Evolutionary conservation across 2,888 invertebrate genomes (phyloP), one percentile per base, ranked within the genome.

Genomic region (Parochlus steinenii): DNA sequence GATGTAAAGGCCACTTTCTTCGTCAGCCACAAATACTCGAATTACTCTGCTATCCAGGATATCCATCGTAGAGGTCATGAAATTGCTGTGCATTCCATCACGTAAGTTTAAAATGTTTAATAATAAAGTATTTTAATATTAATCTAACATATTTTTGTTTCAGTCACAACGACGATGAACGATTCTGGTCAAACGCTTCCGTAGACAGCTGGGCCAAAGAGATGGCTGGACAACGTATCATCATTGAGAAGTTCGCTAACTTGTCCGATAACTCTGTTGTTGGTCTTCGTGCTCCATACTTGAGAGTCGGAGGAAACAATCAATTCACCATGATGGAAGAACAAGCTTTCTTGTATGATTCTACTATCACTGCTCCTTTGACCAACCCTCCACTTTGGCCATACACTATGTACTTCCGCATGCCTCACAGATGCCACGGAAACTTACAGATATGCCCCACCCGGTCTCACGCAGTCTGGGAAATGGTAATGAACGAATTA

Each of bases 321-420:
- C 90, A 90, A 61, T 93, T 92, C 63, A 83, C 86, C 48, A 92
- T 93, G 89, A 89, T 93, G 90, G 82, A 86, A 58, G 87, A 90
- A 57, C 83, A 89, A 55, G 85, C 85, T 8, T 92, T 92, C 71
- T 63, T 86, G 30, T 95, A 93, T 55, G 93, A 95, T 58, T 89
- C 90, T 27, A 90, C 92, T 33, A 89, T 93, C 54, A 87, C 89
- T 0, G 86, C 89, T 2, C 83, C 89, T 2, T 65, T 89, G 23
- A 82, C 80, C 45, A 85, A 87, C 54, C 86, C 86, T 14, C 90
- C 90, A 34, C 73, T 89, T 45, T 95, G 95, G 95, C 95, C 95
- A 3, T 95, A 95, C 67, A 95, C 93, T 39, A 82, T 95, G 78
- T 92, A 93, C 69, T 92, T 89, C 72, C 75, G 85, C 49, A 87